Evolutionary conservation across 2,113 vertebrate species (phyloP).

Genomic region (Variabilichromis moorii): DNA sequence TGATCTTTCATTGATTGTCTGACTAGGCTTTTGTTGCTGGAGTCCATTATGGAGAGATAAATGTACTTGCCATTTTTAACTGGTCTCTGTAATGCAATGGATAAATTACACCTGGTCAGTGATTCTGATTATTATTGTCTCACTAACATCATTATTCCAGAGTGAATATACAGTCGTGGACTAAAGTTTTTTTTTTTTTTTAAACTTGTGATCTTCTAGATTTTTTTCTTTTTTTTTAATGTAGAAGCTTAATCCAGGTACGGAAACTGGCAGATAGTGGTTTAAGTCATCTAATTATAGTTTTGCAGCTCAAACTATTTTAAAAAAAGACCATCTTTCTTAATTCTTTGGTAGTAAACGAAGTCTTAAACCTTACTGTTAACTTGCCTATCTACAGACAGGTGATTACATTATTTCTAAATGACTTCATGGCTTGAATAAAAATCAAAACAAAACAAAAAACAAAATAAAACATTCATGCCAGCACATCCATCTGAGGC

Average conservation of each 20-base stretch:
- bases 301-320: background rate
- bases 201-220: background rate
- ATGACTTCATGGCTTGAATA: accelerated
- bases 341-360: background rate
- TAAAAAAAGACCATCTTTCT: background rate
- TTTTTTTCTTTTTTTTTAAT: background rate
- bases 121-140: background rate
- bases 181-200: background rate
- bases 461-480: background rate
- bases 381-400: background rate
- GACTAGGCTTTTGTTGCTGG: background rate
- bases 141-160: background rate
- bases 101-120: background rate
- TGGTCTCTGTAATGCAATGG: accelerated
- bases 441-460: background rate
- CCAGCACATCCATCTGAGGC: background rate
- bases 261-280: accelerated
- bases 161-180: background rate
- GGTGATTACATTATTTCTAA: background rate
- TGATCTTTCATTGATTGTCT: background rate
- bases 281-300: accelerated
- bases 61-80: background rate
- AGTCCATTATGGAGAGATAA: background rate
- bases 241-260: background rate
- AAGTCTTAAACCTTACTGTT: background rate